Percentiles rank a stretch among this genome's conserved stretches.
These are phyloP conservation scores for Nematolebias whitei DNA, from an alignment of 2,113 vertebrate species.

Conservation along the genomic window DNA sequence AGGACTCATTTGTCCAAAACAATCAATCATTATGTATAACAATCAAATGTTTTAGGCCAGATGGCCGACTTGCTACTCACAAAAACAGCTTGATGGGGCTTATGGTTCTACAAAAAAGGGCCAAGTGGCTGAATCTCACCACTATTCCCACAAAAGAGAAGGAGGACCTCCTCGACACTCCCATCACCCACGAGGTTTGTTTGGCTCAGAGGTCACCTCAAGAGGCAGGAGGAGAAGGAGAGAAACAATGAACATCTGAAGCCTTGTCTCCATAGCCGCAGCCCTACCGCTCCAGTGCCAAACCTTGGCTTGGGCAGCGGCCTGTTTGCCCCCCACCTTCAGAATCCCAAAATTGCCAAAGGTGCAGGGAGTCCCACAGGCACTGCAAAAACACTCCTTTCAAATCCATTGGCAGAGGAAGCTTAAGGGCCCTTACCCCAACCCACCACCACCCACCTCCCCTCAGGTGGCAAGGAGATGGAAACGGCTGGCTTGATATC, in stretches of 20 bases:
- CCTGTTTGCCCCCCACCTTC: background rate
- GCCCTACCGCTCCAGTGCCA: background rate
- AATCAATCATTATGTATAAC: no score
- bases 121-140: background rate
- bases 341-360: background rate
- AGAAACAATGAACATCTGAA: background rate
- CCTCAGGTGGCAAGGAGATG: no score
- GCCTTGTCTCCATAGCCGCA: no score
- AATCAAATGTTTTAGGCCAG: no score
- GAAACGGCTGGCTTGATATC: no score
- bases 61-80: no score
- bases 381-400: no score
- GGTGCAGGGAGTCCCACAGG: background rate
- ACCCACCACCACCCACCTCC: no score
- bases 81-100: no score
- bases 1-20: no score
- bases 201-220: background rate
- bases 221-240: background rate
- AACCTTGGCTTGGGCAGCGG: background rate
- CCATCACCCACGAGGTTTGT: background rate
- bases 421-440: no score
- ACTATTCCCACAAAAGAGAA: background rate
- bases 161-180: background rate
- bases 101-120: background rate
- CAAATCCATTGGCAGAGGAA: no score